Percentiles rank a stretch among this genome's conserved stretches.
Evolutionary conservation across 2,888 invertebrate genomes (phyloP).

Genomic region (Eulithis testata): DNA sequence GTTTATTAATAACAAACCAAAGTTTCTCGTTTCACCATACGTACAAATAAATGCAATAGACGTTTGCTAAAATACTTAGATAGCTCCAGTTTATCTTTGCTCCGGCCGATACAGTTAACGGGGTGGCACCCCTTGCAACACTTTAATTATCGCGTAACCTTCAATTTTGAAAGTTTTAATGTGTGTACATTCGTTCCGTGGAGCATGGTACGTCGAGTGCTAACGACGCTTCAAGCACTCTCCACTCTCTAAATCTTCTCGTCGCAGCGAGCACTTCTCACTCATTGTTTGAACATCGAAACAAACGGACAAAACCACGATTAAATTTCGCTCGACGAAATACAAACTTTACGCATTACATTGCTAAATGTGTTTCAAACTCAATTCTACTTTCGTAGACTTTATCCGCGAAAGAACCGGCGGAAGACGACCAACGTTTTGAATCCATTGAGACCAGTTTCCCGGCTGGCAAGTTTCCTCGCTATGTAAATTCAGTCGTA

Average conservation of each 20-base stretch:
- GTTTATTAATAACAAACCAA: conserved; percentile 1
- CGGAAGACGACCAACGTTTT: conserved; percentile 50
- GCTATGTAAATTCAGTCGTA: conserved; percentile 69
- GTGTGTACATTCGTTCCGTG: conserved; percentile 77
- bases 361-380: conserved; percentile 39
- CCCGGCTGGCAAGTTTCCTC: conserved; percentile 68
- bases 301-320: conserved; percentile 68
- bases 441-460: conserved; percentile 60
- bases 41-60: not conserved
- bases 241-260: conserved; percentile 67
- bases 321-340: conserved; percentile 60
- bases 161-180: conserved; percentile 78
- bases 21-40: not conserved
- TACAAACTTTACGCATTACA: conserved; percentile 42
- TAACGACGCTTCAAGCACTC: conserved; percentile 71
- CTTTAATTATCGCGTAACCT: conserved; percentile 73
- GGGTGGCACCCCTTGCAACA: conserved; percentile 56
- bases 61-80: conserved; percentile 21
- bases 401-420: conserved; percentile 28
- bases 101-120: conserved; percentile 49
- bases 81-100: conserved; percentile 42
- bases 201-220: conserved; percentile 59
- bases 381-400: conserved; percentile 34
- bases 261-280: conserved; percentile 65
- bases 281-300: conserved; percentile 74